Conservation (phyloP, 35 echinoderm and acorn worm species). For the Apostichopus japonicus region DNA sequence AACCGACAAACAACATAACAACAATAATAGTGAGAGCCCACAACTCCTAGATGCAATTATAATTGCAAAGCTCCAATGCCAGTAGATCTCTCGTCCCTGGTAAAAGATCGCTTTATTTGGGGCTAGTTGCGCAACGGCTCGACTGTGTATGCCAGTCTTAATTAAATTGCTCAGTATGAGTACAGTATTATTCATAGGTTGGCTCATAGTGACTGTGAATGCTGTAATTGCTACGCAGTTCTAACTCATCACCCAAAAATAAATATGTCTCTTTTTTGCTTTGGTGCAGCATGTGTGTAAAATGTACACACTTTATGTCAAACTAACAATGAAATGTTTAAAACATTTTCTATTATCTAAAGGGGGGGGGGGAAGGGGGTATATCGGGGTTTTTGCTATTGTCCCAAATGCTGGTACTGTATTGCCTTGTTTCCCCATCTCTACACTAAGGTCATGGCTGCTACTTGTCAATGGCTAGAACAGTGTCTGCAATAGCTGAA, state of each 20-base stretch:
- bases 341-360: too few species aligned
- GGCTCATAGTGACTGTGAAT: background rate
- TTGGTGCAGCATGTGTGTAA: too few species aligned
- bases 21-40: background rate
- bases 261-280: too few species aligned
- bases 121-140: background rate
- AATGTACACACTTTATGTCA: too few species aligned
- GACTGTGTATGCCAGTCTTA: background rate
- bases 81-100: constrained; percentile 7
- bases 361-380: too few species aligned
- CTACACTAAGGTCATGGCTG: too few species aligned
- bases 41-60: constrained; percentile 11
- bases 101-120: background rate
- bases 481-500: background rate
- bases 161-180: background rate
- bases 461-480: too few species aligned
- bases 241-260: too few species aligned
- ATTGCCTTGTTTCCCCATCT: too few species aligned
- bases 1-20: background rate
- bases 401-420: too few species aligned
- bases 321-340: too few species aligned
- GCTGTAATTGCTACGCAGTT: background rate
- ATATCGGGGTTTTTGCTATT: too few species aligned
- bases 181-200: background rate
- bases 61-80: constrained; percentile 4